Conservation (phyloP, 2,888 invertebrate species). For the Ectemnius continuus region DNA sequence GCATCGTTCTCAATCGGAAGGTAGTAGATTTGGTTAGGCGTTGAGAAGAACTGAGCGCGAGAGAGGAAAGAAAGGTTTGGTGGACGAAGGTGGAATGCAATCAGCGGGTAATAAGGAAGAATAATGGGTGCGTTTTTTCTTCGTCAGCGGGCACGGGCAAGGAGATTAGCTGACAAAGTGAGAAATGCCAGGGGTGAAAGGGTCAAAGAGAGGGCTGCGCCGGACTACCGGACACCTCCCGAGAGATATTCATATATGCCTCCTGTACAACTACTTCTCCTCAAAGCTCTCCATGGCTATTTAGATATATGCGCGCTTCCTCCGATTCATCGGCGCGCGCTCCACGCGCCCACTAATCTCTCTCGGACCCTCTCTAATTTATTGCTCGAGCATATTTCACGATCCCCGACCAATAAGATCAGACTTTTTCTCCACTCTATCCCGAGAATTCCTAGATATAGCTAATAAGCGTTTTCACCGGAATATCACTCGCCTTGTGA, state of each 20-base stretch:
- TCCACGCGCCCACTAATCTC: slow-evolving; percentile 34
- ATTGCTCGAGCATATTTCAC: slow-evolving; percentile 35
- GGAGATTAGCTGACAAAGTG: slow-evolving; percentile 70
- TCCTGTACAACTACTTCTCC: background rate
- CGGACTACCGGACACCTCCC: slow-evolving; percentile 58
- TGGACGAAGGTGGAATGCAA: slow-evolving; percentile 58
- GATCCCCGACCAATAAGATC: slow-evolving; percentile 32
- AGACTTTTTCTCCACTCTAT: slow-evolving; percentile 25
- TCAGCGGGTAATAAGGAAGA: slow-evolving; percentile 67
- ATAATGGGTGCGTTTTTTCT: slow-evolving; percentile 67
- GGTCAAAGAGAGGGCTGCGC: slow-evolving; percentile 59
- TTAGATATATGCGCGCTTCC: slow-evolving; percentile 6
- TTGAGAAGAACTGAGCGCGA: too few relatives aligned
- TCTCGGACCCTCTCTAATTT: slow-evolving; percentile 32
- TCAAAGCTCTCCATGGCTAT: too few relatives aligned
- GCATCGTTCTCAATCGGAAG: slow-evolving; percentile 14
- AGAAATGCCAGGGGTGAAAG: slow-evolving; percentile 62
- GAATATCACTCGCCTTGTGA: too few relatives aligned
- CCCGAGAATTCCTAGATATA: background rate
- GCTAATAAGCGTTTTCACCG: background rate
- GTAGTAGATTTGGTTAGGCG: slow-evolving; percentile 33
- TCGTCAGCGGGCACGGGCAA: slow-evolving; percentile 46
- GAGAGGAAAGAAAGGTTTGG: too few relatives aligned
- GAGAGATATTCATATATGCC: slow-evolving; percentile 19
- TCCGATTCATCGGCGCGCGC: slow-evolving; percentile 40